A percentile compares a stretch with the other conserved stretches of the same genome.
phyloP scores from a whole-genome alignment of 2,888 invertebrate genomes.

The Anoncus sp. region DNA sequence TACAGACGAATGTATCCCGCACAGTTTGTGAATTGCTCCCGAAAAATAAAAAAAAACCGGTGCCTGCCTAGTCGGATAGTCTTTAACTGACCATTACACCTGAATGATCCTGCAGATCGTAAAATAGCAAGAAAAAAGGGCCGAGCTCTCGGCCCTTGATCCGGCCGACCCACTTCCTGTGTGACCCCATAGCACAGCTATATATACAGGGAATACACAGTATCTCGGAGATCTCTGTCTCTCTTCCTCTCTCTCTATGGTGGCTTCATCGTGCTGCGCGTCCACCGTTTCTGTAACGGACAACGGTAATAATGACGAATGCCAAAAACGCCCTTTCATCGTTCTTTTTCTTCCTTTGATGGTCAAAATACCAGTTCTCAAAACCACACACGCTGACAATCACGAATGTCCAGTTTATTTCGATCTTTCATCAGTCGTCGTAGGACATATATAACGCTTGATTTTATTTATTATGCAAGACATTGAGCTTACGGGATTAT shows the following conservation, averaged over 20 bases:
- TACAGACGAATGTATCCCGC: constrained; percentile 22
- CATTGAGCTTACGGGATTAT: constrained; percentile 1
- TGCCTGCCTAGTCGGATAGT: constrained; percentile 78
- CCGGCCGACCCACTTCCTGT: constrained; percentile 82
- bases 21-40: constrained; percentile 21
- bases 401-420: constrained; percentile 41
- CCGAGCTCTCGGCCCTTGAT: constrained; percentile 78
- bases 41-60: constrained; percentile 68
- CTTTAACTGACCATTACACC: constrained; percentile 83
- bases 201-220: constrained; percentile 27
- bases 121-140: constrained; percentile 80
- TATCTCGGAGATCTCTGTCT: constrained; percentile 29
- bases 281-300: constrained; percentile 71
- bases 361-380: constrained; percentile 65
- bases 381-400: constrained; percentile 9
- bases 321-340: constrained; percentile 71
- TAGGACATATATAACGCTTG: too few relatives aligned
- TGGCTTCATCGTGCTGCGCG: constrained; percentile 22
- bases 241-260: constrained; percentile 31
- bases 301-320: constrained; percentile 80
- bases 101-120: constrained; percentile 75
- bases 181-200: constrained; percentile 70
- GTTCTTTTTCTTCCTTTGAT: constrained; percentile 55
- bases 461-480: constrained; percentile 21
- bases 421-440: constrained; percentile 17